Conservation (phyloP, 53 echinoderm and acorn worm species). For the Henricia sp. region DNA sequence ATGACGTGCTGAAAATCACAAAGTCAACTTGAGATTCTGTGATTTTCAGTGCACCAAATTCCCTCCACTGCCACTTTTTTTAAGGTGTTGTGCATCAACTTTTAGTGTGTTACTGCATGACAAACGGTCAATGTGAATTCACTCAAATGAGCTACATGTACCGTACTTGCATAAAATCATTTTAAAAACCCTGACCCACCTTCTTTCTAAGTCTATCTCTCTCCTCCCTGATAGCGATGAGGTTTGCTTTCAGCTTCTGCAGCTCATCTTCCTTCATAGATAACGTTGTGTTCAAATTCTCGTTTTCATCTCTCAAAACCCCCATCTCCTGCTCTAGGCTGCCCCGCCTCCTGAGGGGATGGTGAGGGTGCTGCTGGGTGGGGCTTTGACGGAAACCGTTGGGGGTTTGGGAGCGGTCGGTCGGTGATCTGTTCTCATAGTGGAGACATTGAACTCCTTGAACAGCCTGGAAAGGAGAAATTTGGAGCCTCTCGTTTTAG, state of each 20-base stretch:
- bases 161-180: no score
- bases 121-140: no score
- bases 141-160: no score
- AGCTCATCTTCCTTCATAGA: conserved; percentile 95
- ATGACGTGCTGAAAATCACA: no score
- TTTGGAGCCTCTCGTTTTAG: no score
- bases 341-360: conserved; percentile 83
- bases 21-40: no score
- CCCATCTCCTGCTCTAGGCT: conserved; percentile 94
- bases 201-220: conserved; percentile 94
- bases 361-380: conserved; percentile 62
- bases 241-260: conserved; percentile 89
- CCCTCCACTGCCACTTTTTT: no score
- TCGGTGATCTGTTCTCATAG: conserved; percentile 51
- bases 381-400: conserved; percentile 74
- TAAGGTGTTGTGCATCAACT: no score
- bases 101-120: no score
- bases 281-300: conserved; percentile 86
- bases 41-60: no score
- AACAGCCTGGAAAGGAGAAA: conserved; percentile 84
- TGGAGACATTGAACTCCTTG: conserved; percentile 86
- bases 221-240: conserved; percentile 94
- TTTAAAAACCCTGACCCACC: no score
- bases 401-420: conserved; percentile 61
- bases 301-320: conserved; percentile 92